These are phyloP conservation scores for Natrix natrix DNA, from an alignment of 2,797 vertebrate genomes.

Conservation along the genomic window DNA sequence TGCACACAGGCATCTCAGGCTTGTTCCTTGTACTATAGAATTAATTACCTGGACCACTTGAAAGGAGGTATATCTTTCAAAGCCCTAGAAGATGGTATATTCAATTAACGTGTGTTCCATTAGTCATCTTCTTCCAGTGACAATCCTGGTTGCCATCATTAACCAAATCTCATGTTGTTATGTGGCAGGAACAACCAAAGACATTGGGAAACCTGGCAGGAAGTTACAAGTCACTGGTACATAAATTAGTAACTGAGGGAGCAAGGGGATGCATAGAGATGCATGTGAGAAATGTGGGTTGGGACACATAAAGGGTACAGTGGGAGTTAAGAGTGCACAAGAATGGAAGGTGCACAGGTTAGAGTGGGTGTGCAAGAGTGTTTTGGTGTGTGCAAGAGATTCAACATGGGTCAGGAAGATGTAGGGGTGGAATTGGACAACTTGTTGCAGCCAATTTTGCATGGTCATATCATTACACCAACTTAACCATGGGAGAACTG, in stretches of 20 bases:
- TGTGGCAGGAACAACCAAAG: not conserved
- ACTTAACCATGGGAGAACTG: not conserved
- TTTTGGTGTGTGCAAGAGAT: not conserved
- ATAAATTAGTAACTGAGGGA: not conserved
- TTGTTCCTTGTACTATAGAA: not conserved
- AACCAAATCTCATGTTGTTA: not conserved
- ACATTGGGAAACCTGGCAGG: not conserved
- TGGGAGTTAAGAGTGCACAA: no score
- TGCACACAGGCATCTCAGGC: not conserved
- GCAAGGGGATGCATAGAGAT: not conserved
- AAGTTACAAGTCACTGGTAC: not conserved
- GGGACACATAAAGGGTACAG: not conserved
- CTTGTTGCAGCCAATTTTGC: not conserved
- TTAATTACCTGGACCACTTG: not conserved
- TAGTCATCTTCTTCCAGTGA: not conserved
- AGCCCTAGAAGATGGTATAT: not conserved
- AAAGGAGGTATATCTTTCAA: not conserved
- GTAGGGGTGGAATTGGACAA: not conserved
- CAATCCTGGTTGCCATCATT: not conserved
- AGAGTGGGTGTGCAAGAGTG: not conserved
- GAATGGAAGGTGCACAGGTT: not conserved
- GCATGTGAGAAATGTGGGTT: not conserved
- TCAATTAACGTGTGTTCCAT: not conserved
- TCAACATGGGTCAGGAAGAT: not conserved
- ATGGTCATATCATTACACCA: not conserved